Evolutionary conservation across 2,797 vertebrate species (phyloP), one percentile per base, ranked within the genome.

Genomic region (Brachyalestes nurse): DNA sequence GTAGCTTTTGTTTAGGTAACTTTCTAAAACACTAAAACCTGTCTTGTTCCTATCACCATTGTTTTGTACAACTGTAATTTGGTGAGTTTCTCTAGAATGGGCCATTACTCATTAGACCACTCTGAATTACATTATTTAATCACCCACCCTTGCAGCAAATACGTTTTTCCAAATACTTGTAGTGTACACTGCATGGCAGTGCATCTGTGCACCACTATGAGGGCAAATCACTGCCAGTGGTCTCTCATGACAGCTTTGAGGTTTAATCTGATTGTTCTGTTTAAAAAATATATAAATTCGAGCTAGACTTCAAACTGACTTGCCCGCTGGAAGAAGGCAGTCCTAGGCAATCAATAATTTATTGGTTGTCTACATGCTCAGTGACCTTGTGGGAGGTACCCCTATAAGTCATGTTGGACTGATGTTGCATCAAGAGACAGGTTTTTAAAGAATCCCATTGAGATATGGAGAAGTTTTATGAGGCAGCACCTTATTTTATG

Each of bases 401-500:
- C 80, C 71, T 79, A 80, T 84, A 88, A 87, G 88, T 90, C 81
- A 87, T 42, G 77, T 14, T 60, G 84, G 85, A 87, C 77, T 86
- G 84, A 91, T 90, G 80, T 75, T 80, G 82, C 84, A 86, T 85
- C 83, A 77, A 86, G 78, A 87, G 75, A 88, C 81, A 79, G 79
- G 58, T 85, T 90, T 90, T 89, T 87, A 84, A 89, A 90, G 83
- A 87, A 83, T 74, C 82, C 85, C 77, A 84, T 49, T 7, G 76
- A 78, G 87, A 88, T 89, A 90, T 87, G 89, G 86, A 88, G 86
- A 86, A 84, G 82, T 86, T 92, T 91, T 91, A 92, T 87, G 87
- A 89, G 87, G 86, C 47, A 6, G 84, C 77, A 78, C 86, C 82
- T 61, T 86, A 85, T 87, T 93, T 92, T 91, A 92, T 86, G 86